Percentiles rank a stretch among this genome's conserved stretches.
phyloP scores from a whole-genome alignment of 1,140 invertebrate genomes.

The Palaemon carinicauda region DNA sequence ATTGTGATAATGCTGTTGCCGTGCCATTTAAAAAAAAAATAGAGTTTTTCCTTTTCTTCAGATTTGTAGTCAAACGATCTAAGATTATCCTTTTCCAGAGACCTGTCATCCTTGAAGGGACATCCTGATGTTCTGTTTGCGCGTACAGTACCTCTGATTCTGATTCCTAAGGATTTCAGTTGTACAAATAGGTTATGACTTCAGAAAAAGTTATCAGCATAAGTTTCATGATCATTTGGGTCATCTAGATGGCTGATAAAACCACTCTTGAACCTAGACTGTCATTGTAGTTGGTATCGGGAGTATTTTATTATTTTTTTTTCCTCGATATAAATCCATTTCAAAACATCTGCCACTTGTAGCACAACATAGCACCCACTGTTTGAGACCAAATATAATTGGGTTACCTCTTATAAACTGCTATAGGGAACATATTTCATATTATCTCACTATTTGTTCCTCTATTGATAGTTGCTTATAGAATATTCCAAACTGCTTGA shows the following conservation, averaged over 20 bases:
- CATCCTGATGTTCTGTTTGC: constrained; percentile 9
- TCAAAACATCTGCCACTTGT: too few relatives aligned
- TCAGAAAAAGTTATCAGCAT: too few relatives aligned
- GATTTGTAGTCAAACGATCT: constrained; percentile 24
- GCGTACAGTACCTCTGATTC: constrained; percentile 21
- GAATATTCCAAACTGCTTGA: too few relatives aligned
- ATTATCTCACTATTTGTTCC: constrained; percentile 36
- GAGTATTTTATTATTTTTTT: too few relatives aligned
- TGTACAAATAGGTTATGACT: too few relatives aligned
- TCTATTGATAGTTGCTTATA: constrained; percentile 25
- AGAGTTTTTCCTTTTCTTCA: constrained; percentile 18
- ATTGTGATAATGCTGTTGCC: constrained; percentile 10
- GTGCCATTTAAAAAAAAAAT: too few relatives aligned
- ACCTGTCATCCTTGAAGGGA: background rate
- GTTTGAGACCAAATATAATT: constrained; percentile 31
- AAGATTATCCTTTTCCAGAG: constrained; percentile 3
- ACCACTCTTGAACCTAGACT: too few relatives aligned
- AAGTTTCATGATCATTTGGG: too few relatives aligned
- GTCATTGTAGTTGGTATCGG: too few relatives aligned
- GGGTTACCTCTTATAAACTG: constrained; percentile 24
- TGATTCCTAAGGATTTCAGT: background rate
- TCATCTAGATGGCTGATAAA: too few relatives aligned
- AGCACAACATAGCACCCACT: too few relatives aligned
- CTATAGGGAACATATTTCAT: background rate
- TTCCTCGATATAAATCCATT: too few relatives aligned